A percentile compares a stretch with the other conserved stretches of the same genome.
These are phyloP conservation scores for Eidolon dupreanum DNA, from an alignment of 2,797 vertebrate genomes.

Conservation along the genomic window DNA sequence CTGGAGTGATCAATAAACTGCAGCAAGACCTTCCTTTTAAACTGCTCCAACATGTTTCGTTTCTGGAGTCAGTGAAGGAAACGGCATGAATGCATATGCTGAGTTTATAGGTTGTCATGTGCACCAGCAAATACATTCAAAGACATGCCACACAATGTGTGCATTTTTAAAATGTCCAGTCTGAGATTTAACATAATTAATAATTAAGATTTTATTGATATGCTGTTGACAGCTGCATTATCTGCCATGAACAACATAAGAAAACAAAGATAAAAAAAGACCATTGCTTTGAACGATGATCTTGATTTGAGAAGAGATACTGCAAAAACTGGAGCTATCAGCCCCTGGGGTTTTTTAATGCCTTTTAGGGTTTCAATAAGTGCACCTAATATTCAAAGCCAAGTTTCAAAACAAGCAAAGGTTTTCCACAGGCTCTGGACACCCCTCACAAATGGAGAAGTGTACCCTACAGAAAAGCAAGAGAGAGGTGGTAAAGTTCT, in stretches of 20 bases:
- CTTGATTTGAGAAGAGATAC: background rate
- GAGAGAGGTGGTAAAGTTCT: background rate
- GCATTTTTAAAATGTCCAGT: background rate
- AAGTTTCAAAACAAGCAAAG: background rate
- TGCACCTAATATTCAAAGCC: background rate
- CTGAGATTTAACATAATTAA: background rate
- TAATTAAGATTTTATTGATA: background rate
- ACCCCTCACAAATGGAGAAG: background rate
- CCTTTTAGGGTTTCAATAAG: background rate
- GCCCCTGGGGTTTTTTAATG: background rate
- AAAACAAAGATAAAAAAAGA: background rate
- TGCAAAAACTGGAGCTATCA: background rate
- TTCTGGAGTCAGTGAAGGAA: background rate
- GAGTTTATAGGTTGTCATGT: background rate
- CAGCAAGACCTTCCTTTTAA: background rate
- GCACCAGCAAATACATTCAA: background rate
- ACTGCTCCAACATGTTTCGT: background rate
- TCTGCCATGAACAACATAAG: background rate
- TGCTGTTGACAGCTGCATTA: background rate
- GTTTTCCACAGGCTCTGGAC: background rate
- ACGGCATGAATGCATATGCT: background rate
- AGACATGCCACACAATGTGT: background rate
- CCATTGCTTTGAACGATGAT: background rate
- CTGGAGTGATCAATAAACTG: background rate
- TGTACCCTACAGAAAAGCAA: background rate